Base-by-base conservation (phyloP, 2,113 vertebrate species). In the Heterocephalus glaber region DNA sequence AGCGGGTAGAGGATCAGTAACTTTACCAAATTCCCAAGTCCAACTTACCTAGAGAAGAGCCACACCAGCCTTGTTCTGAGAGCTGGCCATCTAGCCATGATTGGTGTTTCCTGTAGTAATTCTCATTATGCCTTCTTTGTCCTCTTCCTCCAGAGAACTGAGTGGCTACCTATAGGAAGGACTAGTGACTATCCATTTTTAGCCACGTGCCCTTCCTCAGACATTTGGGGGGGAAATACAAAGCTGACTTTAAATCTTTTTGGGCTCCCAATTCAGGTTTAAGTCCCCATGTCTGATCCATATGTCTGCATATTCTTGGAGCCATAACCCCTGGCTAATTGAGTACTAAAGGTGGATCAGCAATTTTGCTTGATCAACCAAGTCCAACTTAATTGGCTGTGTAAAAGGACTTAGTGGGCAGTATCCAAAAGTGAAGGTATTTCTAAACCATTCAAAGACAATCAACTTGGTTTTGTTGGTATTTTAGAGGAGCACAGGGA, bases 241-340 rank as follows among this genome's bases (percentile, higher is more conserved):
- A 14, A 77, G 70, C 89, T 93, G 68, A 63, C 90, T 96, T 97
- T 38, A 70, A 12, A 28, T 96, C 95, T 95, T 98, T 98, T 82
- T 28, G 56, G 92, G 77, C 52, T 96, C 93, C 94, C 97, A 92
- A 95, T 96, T 89, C 94, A 93, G 95, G 83, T 10, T 82, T 85
- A 96, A 97, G 95, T 96, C 95, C 93, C 98, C 89, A 85, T 82
- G 94, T 95, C 92, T 97, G 93, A 97, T 97, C 88, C 98, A 72
- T 97, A 97, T 84, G 97, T 96, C 97, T 98, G 95, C 61, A 89
- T 96, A 95, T 89, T 95, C 95, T 98, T 97, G 92, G 63, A 97
- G 90, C 96, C 19, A 95, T 97, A 95, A 95, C 87, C 92, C 91
- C 93, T 95, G 94, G 94, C 70, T 97, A 97, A 98, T 92, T 98